Conservation (phyloP, 2,797 vertebrate species). For the Falco novaeseelandiae region DNA sequence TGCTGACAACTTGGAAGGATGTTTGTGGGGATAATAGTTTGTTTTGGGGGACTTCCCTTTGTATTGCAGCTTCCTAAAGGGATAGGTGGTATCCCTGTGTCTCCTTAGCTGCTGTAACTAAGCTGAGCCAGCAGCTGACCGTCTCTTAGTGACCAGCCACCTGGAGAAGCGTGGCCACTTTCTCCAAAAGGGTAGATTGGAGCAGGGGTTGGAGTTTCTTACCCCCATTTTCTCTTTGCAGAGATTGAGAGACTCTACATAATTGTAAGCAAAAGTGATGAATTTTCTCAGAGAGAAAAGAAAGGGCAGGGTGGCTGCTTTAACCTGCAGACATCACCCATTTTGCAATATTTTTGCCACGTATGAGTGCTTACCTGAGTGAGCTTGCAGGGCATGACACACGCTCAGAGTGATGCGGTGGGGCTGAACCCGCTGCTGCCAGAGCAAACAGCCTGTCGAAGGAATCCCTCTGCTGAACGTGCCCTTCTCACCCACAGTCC, state of each 20-base stretch:
- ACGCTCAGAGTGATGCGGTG: accelerated
- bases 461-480: not conserved
- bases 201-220: not conserved
- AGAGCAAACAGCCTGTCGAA: not conserved
- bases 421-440: not conserved
- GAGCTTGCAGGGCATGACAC: not conserved
- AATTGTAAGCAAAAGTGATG: not conserved
- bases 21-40: not conserved
- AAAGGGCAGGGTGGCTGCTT: not conserved
- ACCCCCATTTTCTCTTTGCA: not conserved
- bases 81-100: not conserved
- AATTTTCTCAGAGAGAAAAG: not conserved
- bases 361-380: not conserved
- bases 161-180: not conserved
- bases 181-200: not conserved
- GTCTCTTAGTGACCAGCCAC: not conserved
- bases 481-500: not conserved
- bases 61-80: not conserved
- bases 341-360: not conserved
- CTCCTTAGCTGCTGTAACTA: not conserved
- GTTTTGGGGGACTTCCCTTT: not conserved
- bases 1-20: not conserved
- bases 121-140: not conserved
- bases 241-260: not conserved
- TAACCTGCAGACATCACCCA: accelerated